phyloP scores from a whole-genome alignment of 1,140 invertebrate genomes.

The Bemisia tabaci region DNA sequence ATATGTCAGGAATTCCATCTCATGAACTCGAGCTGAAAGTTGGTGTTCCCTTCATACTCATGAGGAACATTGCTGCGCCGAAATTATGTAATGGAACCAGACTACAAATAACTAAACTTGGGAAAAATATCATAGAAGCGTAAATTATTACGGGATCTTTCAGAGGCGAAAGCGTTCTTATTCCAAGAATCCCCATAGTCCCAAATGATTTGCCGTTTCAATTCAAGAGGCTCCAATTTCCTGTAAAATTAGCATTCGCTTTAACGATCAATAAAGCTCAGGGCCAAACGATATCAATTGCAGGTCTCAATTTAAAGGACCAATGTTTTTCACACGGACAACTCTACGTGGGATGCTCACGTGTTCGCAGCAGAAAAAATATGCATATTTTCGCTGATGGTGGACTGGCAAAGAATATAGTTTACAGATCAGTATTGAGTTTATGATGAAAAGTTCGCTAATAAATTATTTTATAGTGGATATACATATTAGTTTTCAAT shows the following conservation, averaged over 20 bases:
- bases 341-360: constrained; percentile 28
- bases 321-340: constrained; percentile 31
- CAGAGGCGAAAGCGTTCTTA: constrained; percentile 14
- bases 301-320: constrained; percentile 24
- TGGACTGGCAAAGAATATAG: constrained; percentile 9
- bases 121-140: constrained; percentile 24
- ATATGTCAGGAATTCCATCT: constrained; percentile 26
- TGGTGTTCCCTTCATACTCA: constrained; percentile 31
- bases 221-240: constrained; percentile 28
- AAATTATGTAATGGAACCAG: constrained; percentile 33
- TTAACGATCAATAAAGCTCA: constrained; percentile 35
- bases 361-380: constrained; percentile 3
- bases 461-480: too few species aligned
- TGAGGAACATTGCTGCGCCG: constrained; percentile 31
- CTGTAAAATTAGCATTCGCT: constrained; percentile 29
- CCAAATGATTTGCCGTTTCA: constrained; percentile 12
- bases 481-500: too few species aligned
- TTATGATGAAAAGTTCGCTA: neutral
- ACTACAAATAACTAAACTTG: constrained; percentile 20
- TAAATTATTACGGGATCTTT: constrained; percentile 13
- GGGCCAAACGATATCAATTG: constrained; percentile 26
- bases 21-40: constrained; percentile 26
- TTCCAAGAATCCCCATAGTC: constrained; percentile 14
- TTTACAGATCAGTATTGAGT: neutral
- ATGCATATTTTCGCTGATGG: constrained; percentile 8